A percentile compares a stretch with the other conserved stretches of the same genome.
Conservation (phyloP, 2,888 invertebrate genomes). For the Xanthia togata region DNA sequence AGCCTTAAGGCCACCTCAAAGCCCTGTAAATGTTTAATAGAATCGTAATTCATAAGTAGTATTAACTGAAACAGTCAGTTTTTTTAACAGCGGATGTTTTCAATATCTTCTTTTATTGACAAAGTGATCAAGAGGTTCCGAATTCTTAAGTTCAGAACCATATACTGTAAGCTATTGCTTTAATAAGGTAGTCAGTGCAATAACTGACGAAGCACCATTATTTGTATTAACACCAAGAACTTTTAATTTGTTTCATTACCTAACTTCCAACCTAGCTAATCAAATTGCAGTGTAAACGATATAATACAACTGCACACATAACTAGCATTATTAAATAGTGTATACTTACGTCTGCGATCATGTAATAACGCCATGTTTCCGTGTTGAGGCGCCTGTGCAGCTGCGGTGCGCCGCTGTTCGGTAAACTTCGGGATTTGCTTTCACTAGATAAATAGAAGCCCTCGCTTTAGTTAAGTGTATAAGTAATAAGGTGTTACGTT, state of each 20-base stretch:
- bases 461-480: constrained; percentile 12
- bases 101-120: background rate
- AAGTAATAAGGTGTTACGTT: constrained; percentile 29
- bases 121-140: background rate
- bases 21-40: background rate
- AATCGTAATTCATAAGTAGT: background rate
- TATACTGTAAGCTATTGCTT: background rate
- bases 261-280: background rate
- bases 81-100: background rate
- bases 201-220: background rate
- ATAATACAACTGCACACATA: constrained; percentile 34
- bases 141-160: background rate
- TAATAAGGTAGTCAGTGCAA: background rate
- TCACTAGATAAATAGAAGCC: constrained; percentile 50
- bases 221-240: background rate
- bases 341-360: constrained; percentile 56
- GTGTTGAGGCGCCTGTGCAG: constrained; percentile 39
- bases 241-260: background rate
- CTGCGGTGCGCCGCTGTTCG: constrained; percentile 15
- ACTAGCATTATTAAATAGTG: constrained; percentile 47
- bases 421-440: constrained; percentile 38
- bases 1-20: background rate
- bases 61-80: background rate
- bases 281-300: constrained; percentile 15
- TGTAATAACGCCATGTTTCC: constrained; percentile 54